Base-by-base conservation (phyloP, 2,888 invertebrate species). In the Hyppa rectilinea region DNA sequence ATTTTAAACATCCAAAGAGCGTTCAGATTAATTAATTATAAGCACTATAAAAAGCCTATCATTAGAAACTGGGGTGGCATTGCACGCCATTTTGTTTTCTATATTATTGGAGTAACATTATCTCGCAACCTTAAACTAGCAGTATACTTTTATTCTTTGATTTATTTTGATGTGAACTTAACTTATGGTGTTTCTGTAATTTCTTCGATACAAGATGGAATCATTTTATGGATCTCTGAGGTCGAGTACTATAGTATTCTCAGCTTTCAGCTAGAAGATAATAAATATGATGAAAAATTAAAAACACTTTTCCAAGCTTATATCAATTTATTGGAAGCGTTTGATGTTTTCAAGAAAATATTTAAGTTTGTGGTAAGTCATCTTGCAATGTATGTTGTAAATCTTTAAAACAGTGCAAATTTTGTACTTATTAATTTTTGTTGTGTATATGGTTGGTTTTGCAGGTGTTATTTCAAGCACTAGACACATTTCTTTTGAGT, bases 331-430 rank as follows among this genome's bases (percentile, higher is more conserved):
- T n/a, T 61, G 43, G 26, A 65, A 60, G 62, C 62, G 1, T 65
- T 17, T 36, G 26, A 61, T 36, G 6, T 60, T 45, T 64, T 65
- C n/a, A 61, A 65, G 26, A 45, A 65, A 65, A 61, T 65, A 61
- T 65, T 65, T 26, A 65, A 34, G 17, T 34, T 34, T 60, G 26
- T 45, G 61, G 64, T 65, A 45, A 63, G 17, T 4, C 5, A 7
- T 6, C 29, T 53, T n/a, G 14, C 29, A 10, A 9, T 17, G 6
- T n/a, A 3, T 62, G 0, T 17, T 23, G 9, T 3, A n/a, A n/a
- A 23, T 7, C 4, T 43, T 58, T 2, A 9, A 20, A 20, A 20
- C 2, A 4, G 9, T n/a, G 1, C 1, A 6, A 20, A 43, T 38
- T 20, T 4, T 40, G 17, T 26, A 23, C 9, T 17, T 23, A 2